Evolutionary conservation across 2,113 vertebrate species (phyloP), one percentile per base, ranked within the genome.

Genomic region (cattle (Bos taurus)): DNA sequence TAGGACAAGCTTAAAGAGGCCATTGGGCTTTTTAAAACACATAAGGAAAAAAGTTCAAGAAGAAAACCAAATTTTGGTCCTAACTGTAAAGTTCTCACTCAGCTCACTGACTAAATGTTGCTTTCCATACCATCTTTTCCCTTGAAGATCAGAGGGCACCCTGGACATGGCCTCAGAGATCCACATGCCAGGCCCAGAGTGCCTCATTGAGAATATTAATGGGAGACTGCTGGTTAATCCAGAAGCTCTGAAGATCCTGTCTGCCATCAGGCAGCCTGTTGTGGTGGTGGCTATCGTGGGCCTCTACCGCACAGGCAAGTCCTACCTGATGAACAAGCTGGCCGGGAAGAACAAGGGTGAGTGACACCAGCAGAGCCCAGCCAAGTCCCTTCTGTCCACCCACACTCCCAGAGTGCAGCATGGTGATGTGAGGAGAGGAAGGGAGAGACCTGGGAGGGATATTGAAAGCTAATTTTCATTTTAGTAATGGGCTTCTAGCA

Each of bases 281-380:
- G 97, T 97, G 4, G 96, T 98, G 28, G 98, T 98, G 81, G 96
- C 97, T 8, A 97, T 97, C 0, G 94, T 97, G 46, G 98, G 97
- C 11, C 93, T 82, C n/a, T 98, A 96, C 46, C 40, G 95, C 60
- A 98, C 98, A 2, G 98, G 98, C 48, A 98, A 98, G 48, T 98
- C 98, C 40, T 98, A 95, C 93, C 91, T 98, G 43, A 98, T 98
- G 98, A 98, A 98, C 85, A 97, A 80, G 50, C 62, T 98, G 80
- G 83, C 97, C 5, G 89, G 97, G 62, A 52, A 92, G 46, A 56
- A 54, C 0, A 62, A 81, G 0, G 98, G 98, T 98, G 59, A 98
- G 96, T 90, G 21, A 2, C 36, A 7, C 2, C 3, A 50, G 1
- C 52, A 56, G 28, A 82, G 25, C 64, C 62, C 21, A 9, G 59